Evolutionary conservation across 2,888 invertebrate species (phyloP), one percentile per base, ranked within the genome.

Genomic region (Acheta domesticus): DNA sequence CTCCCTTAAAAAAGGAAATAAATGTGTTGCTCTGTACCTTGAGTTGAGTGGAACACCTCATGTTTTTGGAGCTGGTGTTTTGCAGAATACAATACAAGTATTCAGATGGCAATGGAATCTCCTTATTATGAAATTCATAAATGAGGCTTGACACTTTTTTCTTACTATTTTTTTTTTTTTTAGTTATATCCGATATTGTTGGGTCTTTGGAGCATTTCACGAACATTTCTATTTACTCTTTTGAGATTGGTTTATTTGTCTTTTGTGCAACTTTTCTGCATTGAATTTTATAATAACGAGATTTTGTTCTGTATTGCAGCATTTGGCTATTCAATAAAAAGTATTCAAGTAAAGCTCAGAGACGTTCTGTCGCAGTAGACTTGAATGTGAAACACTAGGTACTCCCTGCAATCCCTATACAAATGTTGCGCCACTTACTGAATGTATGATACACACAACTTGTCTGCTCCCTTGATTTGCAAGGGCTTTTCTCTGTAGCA

Each of bases 11-110:
- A 50, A 80, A 81, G 62, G 62, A 62, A 81, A 75, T 81, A 11
- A 77, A 76, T 79, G 79, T 79, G 78, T 78, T 81, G 81, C 79
- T 81, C 75, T 77, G 79, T 81, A 80, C 79, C 79, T 80, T 79
- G 62, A 19, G n/a, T 19, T 79, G 78, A 77, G 81, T 81, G 79
- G 36, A 77, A 79, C 79, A 77, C 79, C 62, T 78, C 21, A 23
- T 12, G 62, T 62, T 62, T 62, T 62, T 14, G 62, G n/a, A 62
- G 62, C 62, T 62, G 62, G 62, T 62, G 62, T 62, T 62, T 16
- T 79, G 12, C 23, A 36, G 49, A 79, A 76, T 21, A 73, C 36
- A 49, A 79, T 75, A 49, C 76, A 75, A 49, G 49, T 76, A 75
- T 79, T 75, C 49, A 76, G 23, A 50, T 48, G 50, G 49, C 79